These are phyloP conservation scores for Tangachromis dhanisi DNA, from an alignment of 2,113 vertebrate species.

Conservation along the genomic window DNA sequence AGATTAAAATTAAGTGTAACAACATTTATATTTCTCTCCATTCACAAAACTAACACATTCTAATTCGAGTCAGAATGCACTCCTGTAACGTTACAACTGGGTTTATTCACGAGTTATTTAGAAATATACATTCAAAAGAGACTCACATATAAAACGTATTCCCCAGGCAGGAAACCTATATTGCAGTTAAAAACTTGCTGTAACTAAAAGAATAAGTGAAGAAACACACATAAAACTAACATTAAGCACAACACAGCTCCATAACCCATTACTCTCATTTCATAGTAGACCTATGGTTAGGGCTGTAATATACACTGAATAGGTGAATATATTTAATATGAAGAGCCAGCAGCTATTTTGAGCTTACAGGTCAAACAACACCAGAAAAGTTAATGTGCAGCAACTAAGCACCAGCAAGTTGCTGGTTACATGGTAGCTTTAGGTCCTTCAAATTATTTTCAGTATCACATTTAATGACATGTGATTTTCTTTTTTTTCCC, in stretches of 20 bases:
- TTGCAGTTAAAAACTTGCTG: neutral
- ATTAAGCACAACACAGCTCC: neutral
- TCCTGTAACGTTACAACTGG: fast-evolving
- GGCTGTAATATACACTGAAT: neutral
- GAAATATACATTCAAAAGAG: neutral
- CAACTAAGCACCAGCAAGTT: fast-evolving
- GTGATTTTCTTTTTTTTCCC: fast-evolving
- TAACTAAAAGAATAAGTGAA: neutral
- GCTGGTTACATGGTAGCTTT: too few relatives aligned
- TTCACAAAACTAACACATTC: fast-evolving
- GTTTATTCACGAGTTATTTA: neutral
- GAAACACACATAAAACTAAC: neutral
- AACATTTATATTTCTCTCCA: neutral
- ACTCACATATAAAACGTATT: neutral
- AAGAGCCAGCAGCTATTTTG: neutral
- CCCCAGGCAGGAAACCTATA: neutral
- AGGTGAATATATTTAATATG: neutral
- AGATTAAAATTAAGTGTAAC: neutral
- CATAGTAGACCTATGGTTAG: neutral
- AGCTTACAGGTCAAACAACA: neutral
- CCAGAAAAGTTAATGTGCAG: neutral
- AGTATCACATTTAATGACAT: neutral
- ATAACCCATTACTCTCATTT: neutral
- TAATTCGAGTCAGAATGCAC: neutral
- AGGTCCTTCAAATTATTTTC: fast-evolving